These are phyloP conservation scores for Alethe castanea DNA, from an alignment of 2,113 vertebrate genomes.

Conservation along the genomic window DNA sequence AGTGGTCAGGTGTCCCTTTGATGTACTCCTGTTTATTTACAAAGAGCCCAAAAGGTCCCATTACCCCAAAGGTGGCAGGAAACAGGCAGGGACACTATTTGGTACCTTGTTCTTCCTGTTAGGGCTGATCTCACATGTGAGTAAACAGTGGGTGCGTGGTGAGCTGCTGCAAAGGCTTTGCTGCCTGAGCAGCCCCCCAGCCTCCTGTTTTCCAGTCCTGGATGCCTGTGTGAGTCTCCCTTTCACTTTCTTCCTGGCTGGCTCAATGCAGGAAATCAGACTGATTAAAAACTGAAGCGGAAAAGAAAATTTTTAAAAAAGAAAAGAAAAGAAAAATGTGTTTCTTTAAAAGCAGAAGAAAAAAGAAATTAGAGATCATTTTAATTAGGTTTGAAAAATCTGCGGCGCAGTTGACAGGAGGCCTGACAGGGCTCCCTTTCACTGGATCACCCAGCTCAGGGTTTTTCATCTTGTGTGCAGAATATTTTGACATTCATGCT, in stretches of 20 bases:
- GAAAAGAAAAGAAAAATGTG: not conserved
- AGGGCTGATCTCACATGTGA: conserved; percentile 4
- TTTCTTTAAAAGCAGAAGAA: conserved; percentile 15
- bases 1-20: conserved; percentile 46
- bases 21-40: conserved; percentile 51
- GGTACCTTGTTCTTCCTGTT: conserved; percentile 44
- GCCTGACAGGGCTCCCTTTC: conserved; percentile 64
- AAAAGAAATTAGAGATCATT: conserved; percentile 45
- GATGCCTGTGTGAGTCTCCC: not conserved
- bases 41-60: conserved; percentile 40
- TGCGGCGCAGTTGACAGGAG: not conserved
- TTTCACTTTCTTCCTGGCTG: conserved; percentile 15
- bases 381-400: conserved; percentile 69
- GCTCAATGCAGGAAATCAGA: conserved; percentile 16
- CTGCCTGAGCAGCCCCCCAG: not conserved
- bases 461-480: conserved; percentile 26
- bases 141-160: not conserved
- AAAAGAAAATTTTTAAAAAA: rapidly evolving
- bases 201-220: not conserved
- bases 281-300: not conserved
- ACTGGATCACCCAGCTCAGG: not conserved
- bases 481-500: conserved; percentile 67
- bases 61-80: conserved; percentile 29
- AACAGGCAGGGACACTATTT: conserved; percentile 38
- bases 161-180: not conserved